These are phyloP conservation scores for Thunnus maccoyii DNA, from an alignment of 2,113 vertebrate genomes.

Conservation along the genomic window DNA sequence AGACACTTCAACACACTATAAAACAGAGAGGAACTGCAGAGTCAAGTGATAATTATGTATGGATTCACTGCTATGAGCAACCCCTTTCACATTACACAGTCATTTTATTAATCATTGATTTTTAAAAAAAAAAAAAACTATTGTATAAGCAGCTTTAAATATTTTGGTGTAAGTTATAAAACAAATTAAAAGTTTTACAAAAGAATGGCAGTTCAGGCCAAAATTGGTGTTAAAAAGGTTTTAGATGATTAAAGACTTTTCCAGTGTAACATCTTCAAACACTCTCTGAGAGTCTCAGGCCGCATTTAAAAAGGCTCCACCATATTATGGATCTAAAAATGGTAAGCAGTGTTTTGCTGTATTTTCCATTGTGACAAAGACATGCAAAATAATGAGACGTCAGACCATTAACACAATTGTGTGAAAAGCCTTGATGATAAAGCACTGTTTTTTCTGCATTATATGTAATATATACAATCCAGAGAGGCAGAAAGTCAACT, in stretches of 20 bases:
- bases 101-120: neutral
- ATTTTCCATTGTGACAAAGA: constrained; percentile 6
- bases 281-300: neutral
- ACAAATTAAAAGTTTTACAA: neutral
- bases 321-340: constrained; percentile 13
- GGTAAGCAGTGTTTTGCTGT: neutral
- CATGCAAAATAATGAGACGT: constrained; percentile 16
- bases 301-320: neutral
- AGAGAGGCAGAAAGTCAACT: constrained; percentile 19
- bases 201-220: neutral
- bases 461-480: constrained; percentile 23
- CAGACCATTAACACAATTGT: neutral
- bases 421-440: neutral
- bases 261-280: constrained; percentile 1
- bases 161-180: neutral
- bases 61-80: too few species aligned
- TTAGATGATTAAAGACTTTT: constrained; percentile 27
- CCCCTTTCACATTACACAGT: too few species aligned
- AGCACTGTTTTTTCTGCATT: neutral
- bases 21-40: too few species aligned
- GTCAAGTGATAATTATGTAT: too few species aligned
- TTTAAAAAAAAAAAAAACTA: neutral
- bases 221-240: neutral
- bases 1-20: too few species aligned
- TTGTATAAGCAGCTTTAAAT: neutral